Evolutionary conservation across 2,888 invertebrate genomes (phyloP), one percentile per base, ranked within the genome.

Genomic region (Agrenia bidenticulata): DNA sequence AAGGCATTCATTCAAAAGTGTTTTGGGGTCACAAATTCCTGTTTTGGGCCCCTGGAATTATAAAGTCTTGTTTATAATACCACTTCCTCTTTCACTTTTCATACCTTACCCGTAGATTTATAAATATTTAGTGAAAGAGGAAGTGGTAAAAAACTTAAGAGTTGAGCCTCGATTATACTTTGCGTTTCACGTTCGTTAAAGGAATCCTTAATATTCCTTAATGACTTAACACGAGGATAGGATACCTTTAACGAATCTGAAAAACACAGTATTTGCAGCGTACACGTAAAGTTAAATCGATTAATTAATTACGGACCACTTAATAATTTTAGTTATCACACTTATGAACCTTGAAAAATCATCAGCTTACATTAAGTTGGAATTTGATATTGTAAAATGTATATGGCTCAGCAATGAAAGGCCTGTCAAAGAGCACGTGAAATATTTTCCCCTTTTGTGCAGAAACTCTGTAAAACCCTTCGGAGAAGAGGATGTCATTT

Each of bases 301-400:
- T n/a, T n/a, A n/a, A n/a, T n/a, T n/a, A n/a, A n/a, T n/a, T n/a
- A n/a, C n/a, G n/a, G n/a, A n/a, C n/a, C n/a, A n/a, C n/a, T n/a
- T n/a, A 53, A 11, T 23, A 49, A 32, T 2, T 19, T 42, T 21
- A 49, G 26, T n/a, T n/a, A n/a, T n/a, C n/a, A n/a, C 2, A 39
- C 37, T 23, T 61, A 1, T 53, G 21, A 1, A 1, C 50, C 49
- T 53, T 24, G 2, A 23, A 42, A 49, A 27, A 50, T 49, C 41
- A 57, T 17, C 45, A 49, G 17, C 56, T 58, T 58, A 69, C 69
- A 63, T 69, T 58, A 7, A 69, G 54, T 39, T 63, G 63, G 54
- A 69, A 69, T 19, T 51, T 54, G 19, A 69, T 50, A 19, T 55
- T 58, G 26, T 69, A 69, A 57, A 61, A 69, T n/a, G 63, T 53